Base-by-base conservation (phyloP, 2,113 vertebrate genomes). In the Symphodus melops region DNA sequence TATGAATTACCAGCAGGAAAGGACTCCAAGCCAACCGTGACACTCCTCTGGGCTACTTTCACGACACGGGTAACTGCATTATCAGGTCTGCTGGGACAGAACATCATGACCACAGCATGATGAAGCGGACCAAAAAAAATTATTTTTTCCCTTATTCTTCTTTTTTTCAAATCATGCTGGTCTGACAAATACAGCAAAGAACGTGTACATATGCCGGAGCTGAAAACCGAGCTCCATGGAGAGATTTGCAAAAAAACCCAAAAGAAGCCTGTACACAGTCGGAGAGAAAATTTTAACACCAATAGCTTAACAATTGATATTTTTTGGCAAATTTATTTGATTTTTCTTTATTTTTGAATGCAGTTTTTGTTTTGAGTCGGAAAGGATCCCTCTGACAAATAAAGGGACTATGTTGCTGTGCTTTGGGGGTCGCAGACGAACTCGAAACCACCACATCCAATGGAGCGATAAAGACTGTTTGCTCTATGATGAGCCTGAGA, bases 401-500 rank as follows among this genome's bases (percentile, higher is more conserved):
- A 71, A 57, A 28, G 36, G 7, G 41, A 83, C 36, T 63, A 93
- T 84, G 78, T 88, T 92, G 89, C 68, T 75, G 70, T 94, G 93
- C 83, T 94, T 94, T 2, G 92, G 94, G 42, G 59, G 75, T 58
- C 81, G 79, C 1, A 89, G 91, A 36, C 71, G 70, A 71, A 77
- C 67, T 48, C 87, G 48, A 82, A 67, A 84, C 53, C 52, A 53
- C 2, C 77, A 49, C 8, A 55, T 61, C 17, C 86, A 78, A 0
- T 91, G 82, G 84, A 73, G 63, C 0, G 89, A 93, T 39, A 68
- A 83, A 46, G 76, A 89, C 20, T 11, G 44, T 63, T 77, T 94
- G 86, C 87, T 93, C 19, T 57, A 53, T 0, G 65, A 82, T 8
- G 88, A 91, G 21, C 69, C 72, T 8, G 83, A 78, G 9, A 78